These are phyloP conservation scores for Oreocharis arfaki DNA, from an alignment of 2,113 vertebrate genomes.

Conservation along the genomic window DNA sequence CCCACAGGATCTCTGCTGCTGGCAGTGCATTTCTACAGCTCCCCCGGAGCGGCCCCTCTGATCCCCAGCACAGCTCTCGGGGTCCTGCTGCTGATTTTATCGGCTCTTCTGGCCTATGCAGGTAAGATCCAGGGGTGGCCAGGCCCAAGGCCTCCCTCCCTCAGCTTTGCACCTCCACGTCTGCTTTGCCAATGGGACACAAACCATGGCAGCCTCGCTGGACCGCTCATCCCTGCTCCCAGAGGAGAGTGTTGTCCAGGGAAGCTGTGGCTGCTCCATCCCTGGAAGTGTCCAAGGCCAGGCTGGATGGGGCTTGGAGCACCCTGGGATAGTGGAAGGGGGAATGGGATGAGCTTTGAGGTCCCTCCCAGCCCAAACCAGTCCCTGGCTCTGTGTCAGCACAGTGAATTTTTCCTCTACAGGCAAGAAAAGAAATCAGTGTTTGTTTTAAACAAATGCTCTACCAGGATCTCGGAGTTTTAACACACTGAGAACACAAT, in stretches of 20 bases:
- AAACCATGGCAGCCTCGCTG: background rate
- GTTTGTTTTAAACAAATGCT: background rate
- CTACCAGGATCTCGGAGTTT: background rate
- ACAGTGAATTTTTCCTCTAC: background rate
- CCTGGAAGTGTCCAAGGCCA: background rate
- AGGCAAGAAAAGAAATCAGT: background rate
- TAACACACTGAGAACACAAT: too few species aligned
- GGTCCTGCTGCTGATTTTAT: conserved; percentile 75
- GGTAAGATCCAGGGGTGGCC: conserved; percentile 57
- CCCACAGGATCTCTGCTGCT: conserved; percentile 78
- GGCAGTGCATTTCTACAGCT: conserved; percentile 76
- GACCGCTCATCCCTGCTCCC: background rate
- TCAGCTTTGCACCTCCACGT: background rate
- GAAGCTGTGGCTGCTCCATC: background rate
- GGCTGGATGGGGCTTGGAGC: background rate
- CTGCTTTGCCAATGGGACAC: background rate
- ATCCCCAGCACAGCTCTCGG: conserved; percentile 79
- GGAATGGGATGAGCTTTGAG: background rate
- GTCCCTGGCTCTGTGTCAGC: background rate
- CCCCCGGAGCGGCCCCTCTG: conserved; percentile 21
- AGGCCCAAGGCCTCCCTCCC: background rate
- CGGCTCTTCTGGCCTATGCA: conserved; percentile 75
- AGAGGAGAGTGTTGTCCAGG: background rate
- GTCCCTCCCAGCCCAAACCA: background rate
- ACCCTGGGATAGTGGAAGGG: fast-evolving